Percentiles rank a stretch among this genome's conserved stretches.
Evolutionary conservation across 2,113 vertebrate genomes (phyloP).

Genomic region (Gambusia holbrooki): DNA sequence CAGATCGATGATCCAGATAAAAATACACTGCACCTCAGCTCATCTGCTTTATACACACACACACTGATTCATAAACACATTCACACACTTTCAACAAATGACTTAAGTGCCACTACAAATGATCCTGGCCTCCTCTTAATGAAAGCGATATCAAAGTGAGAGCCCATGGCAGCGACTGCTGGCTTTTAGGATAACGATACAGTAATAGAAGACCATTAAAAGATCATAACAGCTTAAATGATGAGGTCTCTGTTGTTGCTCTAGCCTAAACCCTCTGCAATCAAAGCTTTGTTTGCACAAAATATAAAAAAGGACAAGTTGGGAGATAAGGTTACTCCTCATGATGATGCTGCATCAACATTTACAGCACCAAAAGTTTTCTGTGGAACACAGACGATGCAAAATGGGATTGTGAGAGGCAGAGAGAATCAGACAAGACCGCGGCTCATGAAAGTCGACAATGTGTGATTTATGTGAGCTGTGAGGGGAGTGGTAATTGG

Average conservation of each 20-base stretch:
- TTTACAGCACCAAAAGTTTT: conserved; percentile 2
- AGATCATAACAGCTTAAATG: conserved; percentile 77
- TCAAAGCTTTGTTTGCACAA: conserved; percentile 59
- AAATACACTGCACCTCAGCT: conserved; percentile 76
- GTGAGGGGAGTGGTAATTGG: conserved; percentile 76
- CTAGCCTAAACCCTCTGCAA: conserved; percentile 61
- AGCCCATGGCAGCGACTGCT: conserved; percentile 41
- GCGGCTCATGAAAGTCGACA: conserved; percentile 59
- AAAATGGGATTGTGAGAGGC: conserved; percentile 15
- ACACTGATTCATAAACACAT: conserved; percentile 58
- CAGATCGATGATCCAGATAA: conserved; percentile 78
- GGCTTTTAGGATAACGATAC: conserved; percentile 68
- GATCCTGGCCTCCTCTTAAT: conserved; percentile 68
- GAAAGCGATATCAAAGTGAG: conserved; percentile 74
- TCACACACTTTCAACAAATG: conserved; percentile 65
- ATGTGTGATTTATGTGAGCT: conserved; percentile 68
- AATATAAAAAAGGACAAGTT: conserved; percentile 48
- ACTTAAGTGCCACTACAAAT: conserved; percentile 72
- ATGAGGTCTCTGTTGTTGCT: conserved; percentile 70
- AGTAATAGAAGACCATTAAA: conserved; percentile 77
- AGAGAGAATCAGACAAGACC: conserved; percentile 50
- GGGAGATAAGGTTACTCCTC: conserved; percentile 62
- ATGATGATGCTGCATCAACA: conserved; percentile 18
- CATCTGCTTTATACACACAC: conserved; percentile 65
- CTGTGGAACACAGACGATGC: background rate